A percentile compares a stretch with the other conserved stretches of the same genome.
phyloP scores from a whole-genome alignment of 2,797 vertebrate genomes.

The Centropyge bicolor region DNA sequence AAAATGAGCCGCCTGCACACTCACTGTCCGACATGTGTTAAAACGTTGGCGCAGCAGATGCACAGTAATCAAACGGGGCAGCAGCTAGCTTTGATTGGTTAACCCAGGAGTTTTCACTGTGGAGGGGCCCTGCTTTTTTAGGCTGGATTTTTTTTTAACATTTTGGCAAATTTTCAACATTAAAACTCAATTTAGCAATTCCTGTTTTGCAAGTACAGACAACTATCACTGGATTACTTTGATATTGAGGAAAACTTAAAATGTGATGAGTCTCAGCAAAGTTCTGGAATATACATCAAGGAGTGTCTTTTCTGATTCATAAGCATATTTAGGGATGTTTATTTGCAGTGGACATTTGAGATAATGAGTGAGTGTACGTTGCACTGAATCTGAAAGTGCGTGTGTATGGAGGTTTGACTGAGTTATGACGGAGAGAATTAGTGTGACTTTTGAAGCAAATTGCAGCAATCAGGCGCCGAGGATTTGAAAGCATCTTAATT shows the following conservation, averaged over 20 bases:
- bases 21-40: constrained; percentile 39
- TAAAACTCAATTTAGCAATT: background rate
- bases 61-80: constrained; percentile 31
- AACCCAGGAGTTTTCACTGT: constrained; percentile 9
- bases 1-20: constrained; percentile 37
- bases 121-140: background rate
- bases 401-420: background rate
- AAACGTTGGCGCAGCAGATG: constrained; percentile 30
- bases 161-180: background rate
- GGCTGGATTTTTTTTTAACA: constrained; percentile 19
- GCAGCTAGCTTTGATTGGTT: constrained; percentile 17
- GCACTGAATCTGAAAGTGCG: background rate
- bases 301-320: background rate
- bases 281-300: background rate
- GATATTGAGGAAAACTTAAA: background rate
- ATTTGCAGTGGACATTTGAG: constrained; percentile 5
- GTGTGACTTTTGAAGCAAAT: background rate
- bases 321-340: background rate
- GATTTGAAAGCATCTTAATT: constrained; percentile 5
- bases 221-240: background rate
- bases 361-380: background rate
- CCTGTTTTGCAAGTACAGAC: background rate
- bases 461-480: background rate
- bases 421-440: background rate
- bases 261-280: too few species aligned